Evolutionary conservation across 2,888 invertebrate genomes (phyloP), one percentile per base, ranked within the genome.

Genomic region (Apodemia mormo): DNA sequence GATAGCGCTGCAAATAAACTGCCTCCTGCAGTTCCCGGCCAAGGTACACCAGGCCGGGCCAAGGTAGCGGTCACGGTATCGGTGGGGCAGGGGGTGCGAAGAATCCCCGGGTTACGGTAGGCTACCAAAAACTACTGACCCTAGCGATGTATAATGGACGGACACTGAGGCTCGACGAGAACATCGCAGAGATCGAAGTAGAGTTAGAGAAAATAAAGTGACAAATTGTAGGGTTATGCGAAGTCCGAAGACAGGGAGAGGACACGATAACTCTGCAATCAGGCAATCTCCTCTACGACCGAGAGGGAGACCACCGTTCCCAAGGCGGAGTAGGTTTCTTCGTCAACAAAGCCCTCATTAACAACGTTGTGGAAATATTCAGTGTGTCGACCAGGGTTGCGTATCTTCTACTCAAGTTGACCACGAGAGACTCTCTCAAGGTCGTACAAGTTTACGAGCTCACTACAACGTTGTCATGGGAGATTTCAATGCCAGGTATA

Each of bases 181-280:
- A 37, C 37, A 37, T 37, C 4, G 37, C 37, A 37, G 4, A 37
- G 37, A 8, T 43, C 8, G 66, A 70, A 29, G 22, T 67, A 10
- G 58, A 70, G 58, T 65, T 43, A 61, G 67, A 37, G 33, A 37
- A 66, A 30, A 49, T 73, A 14, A 2, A 22, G 1, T 56, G 56
- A 22, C 56, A 22, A 2, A 12, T 56, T 29, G 5, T 71, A n/a
- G 71, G 72, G 52, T 68, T 74, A 43, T 71, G 68, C 12, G 71
- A 72, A 71, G 71, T 72, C 69, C 72, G 70, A 70, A 72, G 74
- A 74, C 58, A 75, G 72, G 71, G 73, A 10, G 68, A 73, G 73
- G 74, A 75, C 68, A 70, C 71, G 66, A 69, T 73, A 70, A 73
- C 65, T 58, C 72, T 72, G 0, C 65, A 71, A 29, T 71, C 72